phyloP scores from a whole-genome alignment of 2,888 invertebrate genomes.

The Argyresthia albistria region DNA sequence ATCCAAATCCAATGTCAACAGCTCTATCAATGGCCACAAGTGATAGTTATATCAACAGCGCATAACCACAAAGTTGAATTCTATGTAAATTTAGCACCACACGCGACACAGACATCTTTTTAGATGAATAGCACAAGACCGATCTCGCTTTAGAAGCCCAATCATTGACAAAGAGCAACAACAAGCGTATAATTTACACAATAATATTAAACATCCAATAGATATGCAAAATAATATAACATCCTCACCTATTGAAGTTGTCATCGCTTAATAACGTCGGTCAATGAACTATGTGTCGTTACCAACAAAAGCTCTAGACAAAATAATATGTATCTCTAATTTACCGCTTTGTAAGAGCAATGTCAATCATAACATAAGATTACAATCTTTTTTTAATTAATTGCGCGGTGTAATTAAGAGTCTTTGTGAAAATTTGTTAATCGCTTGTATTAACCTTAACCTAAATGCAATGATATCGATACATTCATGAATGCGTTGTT shows the following conservation, averaged over 20 bases:
- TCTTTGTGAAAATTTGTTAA: constrained; percentile 1
- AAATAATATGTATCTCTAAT: background rate
- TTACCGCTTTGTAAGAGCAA: background rate
- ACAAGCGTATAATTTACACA: constrained; percentile 31
- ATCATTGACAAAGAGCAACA: background rate
- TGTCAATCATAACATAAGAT: constrained; percentile 1
- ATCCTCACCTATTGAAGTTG: constrained; percentile 41
- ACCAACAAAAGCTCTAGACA: constrained; percentile 24
- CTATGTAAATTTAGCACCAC: constrained; percentile 1
- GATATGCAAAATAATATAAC: constrained; percentile 59
- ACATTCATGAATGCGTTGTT: background rate
- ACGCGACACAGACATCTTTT: background rate
- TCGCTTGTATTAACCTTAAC: background rate
- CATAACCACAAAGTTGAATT: background rate
- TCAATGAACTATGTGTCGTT: constrained; percentile 46
- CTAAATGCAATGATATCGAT: background rate
- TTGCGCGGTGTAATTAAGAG: background rate
- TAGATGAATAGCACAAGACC: background rate
- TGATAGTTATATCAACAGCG: constrained; percentile 16
- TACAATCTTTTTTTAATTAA: constrained; percentile 3
- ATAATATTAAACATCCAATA: constrained; percentile 40
- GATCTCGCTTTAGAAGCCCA: background rate
- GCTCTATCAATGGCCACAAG: constrained; percentile 18
- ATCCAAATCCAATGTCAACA: constrained; percentile 14
- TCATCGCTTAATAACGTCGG: constrained; percentile 41